These are phyloP conservation scores for Turnix velox DNA, from an alignment of 2,113 vertebrate species.

Conservation along the genomic window DNA sequence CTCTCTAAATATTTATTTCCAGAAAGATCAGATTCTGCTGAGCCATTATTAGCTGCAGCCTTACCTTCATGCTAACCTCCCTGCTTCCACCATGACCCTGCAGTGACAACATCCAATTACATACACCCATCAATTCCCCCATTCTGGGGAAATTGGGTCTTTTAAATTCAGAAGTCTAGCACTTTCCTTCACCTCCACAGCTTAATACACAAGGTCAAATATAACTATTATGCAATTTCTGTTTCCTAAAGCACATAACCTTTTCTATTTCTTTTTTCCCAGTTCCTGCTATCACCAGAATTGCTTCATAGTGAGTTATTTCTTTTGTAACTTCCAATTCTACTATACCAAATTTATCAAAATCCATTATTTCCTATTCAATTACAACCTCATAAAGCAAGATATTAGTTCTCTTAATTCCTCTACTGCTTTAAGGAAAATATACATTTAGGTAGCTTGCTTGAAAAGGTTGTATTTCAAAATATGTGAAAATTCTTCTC, in stretches of 20 bases:
- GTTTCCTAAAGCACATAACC: neutral
- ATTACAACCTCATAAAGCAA: neutral
- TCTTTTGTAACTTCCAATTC: neutral
- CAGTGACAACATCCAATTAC: constrained; percentile 45
- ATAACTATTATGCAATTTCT: neutral
- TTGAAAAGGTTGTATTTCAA: neutral
- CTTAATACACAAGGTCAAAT: constrained; percentile 13
- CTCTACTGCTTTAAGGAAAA: neutral
- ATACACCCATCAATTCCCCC: neutral
- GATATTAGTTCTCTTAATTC: neutral
- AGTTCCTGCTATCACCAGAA: neutral
- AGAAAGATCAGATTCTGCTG: neutral
- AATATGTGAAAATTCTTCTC: neutral
- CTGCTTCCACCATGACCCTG: neutral
- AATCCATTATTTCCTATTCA: neutral
- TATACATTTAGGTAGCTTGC: neutral
- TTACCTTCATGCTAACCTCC: neutral
- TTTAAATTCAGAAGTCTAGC: constrained; percentile 34
- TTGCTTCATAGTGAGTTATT: neutral
- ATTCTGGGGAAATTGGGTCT: neutral
- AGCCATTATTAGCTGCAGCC: neutral
- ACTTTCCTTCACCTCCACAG: constrained; percentile 14
- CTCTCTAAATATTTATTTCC: constrained; percentile 33
- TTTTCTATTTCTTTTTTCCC: neutral
- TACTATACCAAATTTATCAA: neutral